Evolutionary conservation across 2,113 vertebrate species (phyloP), one percentile per base, ranked within the genome.

Genomic region (Thamnophis sirtalis): DNA sequence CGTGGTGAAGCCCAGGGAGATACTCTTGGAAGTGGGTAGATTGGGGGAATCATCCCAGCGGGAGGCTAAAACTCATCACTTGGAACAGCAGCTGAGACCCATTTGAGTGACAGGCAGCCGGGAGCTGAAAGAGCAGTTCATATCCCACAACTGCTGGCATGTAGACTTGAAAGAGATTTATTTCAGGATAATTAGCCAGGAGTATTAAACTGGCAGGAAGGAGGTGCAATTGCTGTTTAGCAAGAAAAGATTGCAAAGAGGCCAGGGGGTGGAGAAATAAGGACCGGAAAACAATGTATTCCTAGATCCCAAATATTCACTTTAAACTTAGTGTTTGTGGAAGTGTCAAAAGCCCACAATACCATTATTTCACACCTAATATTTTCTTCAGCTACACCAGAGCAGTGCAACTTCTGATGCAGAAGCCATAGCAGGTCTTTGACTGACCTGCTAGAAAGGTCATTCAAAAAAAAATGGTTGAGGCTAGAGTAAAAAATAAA

Each of bases 61-160:
- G 98, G 99, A 98, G 98, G 98, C 97, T 99, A 99, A 99, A 99
- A 98, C 98, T 98, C 98, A 98, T 98, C 98, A 98, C 98, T 98
- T 97, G 93, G 97, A 97, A 97, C 97, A 98, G 98, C 98, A 99
- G 98, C 98, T 99, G 98, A 98, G 99, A 97, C 98, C 98, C 97
- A 95, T 97, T 96, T 99, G 98, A 99, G 97, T 99, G 98, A 99
- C 99, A 99, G 98, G 98, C 97, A 93, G 97, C 97, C 96, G 8
- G 97, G 97, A 98, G 97, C 97, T 97, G 97, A 98, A 98, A 98
- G 97, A 97, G 97, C 97, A 9, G 95, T 97, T 97, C 92, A 94
- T 96, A 98, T 98, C 98, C 98, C 98, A 97, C 97, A 97, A 98
- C 98, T 98, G 97, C 97, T 97, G 98, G 98, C 98, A 98, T 97